Conservation (phyloP, 2,888 invertebrate genomes). For the Lithodes maja region DNA sequence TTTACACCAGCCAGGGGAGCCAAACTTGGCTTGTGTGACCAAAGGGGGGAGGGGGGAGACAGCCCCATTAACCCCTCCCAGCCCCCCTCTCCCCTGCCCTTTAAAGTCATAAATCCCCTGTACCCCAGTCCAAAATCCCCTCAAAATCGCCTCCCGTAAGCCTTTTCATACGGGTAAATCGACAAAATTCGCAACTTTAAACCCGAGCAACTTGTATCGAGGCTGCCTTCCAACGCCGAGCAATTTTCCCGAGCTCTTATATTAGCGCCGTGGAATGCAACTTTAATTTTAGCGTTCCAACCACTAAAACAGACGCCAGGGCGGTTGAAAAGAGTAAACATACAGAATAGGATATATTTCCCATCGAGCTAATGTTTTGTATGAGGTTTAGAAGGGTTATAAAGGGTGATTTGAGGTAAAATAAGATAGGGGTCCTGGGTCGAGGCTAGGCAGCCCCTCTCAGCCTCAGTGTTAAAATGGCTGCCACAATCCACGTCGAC, state of each 20-base stretch:
- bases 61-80: neutral
- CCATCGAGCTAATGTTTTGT: neutral
- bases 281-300: slow-evolving; percentile 18
- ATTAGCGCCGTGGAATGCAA: slow-evolving; percentile 27
- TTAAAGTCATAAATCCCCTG: neutral
- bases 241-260: slow-evolving; percentile 26
- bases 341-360: too few relatives aligned
- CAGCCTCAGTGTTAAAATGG: slow-evolving; percentile 51
- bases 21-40: slow-evolving; percentile 43
- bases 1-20: slow-evolving; percentile 17
- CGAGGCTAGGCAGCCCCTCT: slow-evolving; percentile 43
- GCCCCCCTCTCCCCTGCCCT: neutral
- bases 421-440: slow-evolving; percentile 27
- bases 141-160: neutral
- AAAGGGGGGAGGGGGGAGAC: neutral
- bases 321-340: neutral
- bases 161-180: neutral
- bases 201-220: slow-evolving; percentile 35
- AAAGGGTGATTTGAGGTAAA: neutral
- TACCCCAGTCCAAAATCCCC: too few relatives aligned
- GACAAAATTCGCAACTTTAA: slow-evolving; percentile 14
- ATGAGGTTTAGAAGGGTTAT: neutral
- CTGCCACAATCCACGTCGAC: slow-evolving; percentile 48
- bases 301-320: neutral
- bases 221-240: slow-evolving; percentile 40